These are phyloP conservation scores for Sphyrna mokarran DNA, from an alignment of 2,113 vertebrate genomes.

Conservation along the genomic window DNA sequence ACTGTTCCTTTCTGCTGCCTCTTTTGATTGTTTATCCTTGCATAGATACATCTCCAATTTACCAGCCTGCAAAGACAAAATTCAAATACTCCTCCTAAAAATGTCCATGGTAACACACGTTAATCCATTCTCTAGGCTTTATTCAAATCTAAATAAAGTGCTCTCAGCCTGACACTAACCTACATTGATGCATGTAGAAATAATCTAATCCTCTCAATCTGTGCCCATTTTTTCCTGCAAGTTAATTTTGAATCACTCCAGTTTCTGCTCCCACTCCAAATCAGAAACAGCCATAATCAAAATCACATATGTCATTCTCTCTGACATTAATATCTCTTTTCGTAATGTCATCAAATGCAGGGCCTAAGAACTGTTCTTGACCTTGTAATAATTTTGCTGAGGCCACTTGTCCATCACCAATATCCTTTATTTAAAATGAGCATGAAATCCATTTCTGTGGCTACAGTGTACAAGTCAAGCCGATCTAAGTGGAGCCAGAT, in stretches of 20 bases:
- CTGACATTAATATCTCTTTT: not conserved
- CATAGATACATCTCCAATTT: not conserved
- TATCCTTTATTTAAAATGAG: too few species aligned
- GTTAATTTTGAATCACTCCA: not conserved
- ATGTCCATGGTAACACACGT: not conserved
- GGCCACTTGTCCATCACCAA: too few species aligned
- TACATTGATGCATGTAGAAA: not conserved
- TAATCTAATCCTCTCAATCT: not conserved
- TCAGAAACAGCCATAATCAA: not conserved
- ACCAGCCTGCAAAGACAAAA: not conserved
- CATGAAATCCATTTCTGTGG: too few species aligned
- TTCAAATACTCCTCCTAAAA: not conserved
- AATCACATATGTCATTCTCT: not conserved
- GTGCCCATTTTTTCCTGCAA: not conserved
- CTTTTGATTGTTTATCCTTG: not conserved
- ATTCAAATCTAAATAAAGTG: not conserved
- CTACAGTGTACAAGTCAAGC: too few species aligned
- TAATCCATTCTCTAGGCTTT: not conserved
- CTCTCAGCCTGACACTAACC: not conserved
- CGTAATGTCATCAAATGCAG: not conserved
- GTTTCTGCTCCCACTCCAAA: not conserved
- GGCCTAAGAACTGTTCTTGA: not conserved
- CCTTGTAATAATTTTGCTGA: not conserved
- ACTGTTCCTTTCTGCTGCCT: not conserved
- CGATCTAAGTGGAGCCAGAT: too few species aligned